A percentile compares a stretch with the other conserved stretches of the same genome.
phyloP scores from a whole-genome alignment of 2,888 invertebrate genomes.

The Plebejus anna region DNA sequence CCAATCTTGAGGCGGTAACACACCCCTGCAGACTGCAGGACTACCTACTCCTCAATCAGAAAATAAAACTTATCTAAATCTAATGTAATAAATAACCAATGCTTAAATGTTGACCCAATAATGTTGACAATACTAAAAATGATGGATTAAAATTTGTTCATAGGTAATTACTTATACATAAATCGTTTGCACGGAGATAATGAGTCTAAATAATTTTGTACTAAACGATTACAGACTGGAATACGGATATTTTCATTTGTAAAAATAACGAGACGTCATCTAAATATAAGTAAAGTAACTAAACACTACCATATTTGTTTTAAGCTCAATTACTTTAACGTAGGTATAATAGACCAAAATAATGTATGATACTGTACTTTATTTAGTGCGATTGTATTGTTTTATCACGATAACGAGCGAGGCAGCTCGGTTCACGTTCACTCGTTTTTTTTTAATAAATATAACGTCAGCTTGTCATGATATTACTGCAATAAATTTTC shows the following conservation, averaged over 20 bases:
- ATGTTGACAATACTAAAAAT: slow-evolving; percentile 4
- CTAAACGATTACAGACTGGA: slow-evolving; percentile 18
- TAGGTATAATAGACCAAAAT: slow-evolving; percentile 24
- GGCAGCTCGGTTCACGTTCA: slow-evolving; percentile 4
- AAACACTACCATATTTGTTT: slow-evolving; percentile 15
- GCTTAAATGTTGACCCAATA: slow-evolving; percentile 7
- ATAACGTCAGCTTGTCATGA: slow-evolving; percentile 5
- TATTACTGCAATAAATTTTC: slow-evolving; percentile 13
- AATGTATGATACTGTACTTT: slow-evolving; percentile 15
- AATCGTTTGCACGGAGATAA: slow-evolving; percentile 11
- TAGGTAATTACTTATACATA: slow-evolving; percentile 13
- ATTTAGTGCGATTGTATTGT: slow-evolving; percentile 20
- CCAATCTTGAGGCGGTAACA: background rate
- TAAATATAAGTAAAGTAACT: slow-evolving; percentile 15
- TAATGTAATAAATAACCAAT: background rate
- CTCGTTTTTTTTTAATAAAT: slow-evolving; percentile 10
- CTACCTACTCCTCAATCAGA: background rate
- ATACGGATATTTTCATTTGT: slow-evolving; percentile 6
- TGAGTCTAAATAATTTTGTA: slow-evolving; percentile 15
- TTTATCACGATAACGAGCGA: background rate
- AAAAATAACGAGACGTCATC: slow-evolving; percentile 9
- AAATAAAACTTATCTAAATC: background rate
- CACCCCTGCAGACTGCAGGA: too few relatives aligned
- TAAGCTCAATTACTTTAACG: slow-evolving; percentile 27
- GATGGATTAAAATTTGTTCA: slow-evolving; percentile 4